phyloP scores from a whole-genome alignment of 1,140 invertebrate genomes.

The Cotesia vestalis region DNA sequence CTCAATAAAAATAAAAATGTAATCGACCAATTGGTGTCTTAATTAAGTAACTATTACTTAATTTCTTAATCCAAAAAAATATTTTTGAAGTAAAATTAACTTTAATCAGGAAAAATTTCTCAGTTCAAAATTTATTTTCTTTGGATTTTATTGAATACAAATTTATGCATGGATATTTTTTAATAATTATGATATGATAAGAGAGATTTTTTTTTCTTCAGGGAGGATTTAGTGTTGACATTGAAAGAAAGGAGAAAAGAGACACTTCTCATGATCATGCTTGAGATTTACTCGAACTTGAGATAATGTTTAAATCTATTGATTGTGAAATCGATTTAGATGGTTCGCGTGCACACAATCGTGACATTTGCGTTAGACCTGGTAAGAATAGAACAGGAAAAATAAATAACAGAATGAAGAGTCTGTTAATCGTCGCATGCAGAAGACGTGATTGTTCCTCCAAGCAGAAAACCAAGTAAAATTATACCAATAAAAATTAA shows the following conservation, averaged over 20 bases:
- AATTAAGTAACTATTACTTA: too few relatives aligned
- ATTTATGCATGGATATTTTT: neutral
- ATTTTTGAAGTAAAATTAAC: too few relatives aligned
- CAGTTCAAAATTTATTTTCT: too few relatives aligned
- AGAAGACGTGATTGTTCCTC: constrained; percentile 18
- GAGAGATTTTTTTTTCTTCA: neutral
- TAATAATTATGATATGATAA: neutral
- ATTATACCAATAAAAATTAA: constrained; percentile 14
- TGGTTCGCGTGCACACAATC: constrained; percentile 16
- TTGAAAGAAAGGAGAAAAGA: neutral
- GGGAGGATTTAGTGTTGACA: too few relatives aligned
- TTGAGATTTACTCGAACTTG: constrained; percentile 17
- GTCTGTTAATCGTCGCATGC: constrained; percentile 19
- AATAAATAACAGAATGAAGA: neutral
- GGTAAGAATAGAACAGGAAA: too few relatives aligned
- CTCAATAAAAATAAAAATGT: neutral
- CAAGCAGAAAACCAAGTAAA: constrained; percentile 19
- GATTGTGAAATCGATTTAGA: constrained; percentile 21
- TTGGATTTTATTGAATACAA: too few relatives aligned
- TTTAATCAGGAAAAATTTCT: too few relatives aligned
- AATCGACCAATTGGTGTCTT: too few relatives aligned
- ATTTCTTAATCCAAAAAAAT: too few relatives aligned
- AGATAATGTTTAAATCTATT: constrained; percentile 8
- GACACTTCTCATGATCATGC: neutral
- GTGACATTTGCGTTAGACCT: constrained; percentile 13